These are phyloP conservation scores for Pammene fasciana DNA, from an alignment of 2,888 invertebrate species.

Conservation along the genomic window DNA sequence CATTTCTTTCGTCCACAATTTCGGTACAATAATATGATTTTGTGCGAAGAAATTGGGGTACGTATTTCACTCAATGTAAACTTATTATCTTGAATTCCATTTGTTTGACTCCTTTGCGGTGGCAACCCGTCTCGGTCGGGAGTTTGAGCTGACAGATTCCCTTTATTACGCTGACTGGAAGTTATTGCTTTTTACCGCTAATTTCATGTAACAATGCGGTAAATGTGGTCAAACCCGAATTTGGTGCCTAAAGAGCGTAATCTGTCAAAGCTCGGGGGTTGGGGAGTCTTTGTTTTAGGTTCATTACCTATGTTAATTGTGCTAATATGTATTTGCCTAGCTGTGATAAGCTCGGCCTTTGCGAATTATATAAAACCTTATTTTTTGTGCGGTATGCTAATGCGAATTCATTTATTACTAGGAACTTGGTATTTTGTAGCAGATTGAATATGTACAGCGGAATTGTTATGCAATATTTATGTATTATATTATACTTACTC, in stretches of 20 bases:
- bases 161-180: not conserved
- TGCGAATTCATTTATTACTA: not conserved
- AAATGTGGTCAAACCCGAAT: constrained; percentile 1
- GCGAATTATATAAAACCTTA: not conserved
- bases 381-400: not conserved
- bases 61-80: constrained; percentile 6
- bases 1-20: too few species aligned
- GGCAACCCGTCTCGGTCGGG: not conserved
- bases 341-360: not conserved
- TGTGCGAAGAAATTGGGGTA: not conserved
- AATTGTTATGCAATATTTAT: too few species aligned
- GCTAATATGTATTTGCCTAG: not conserved
- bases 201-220: constrained; percentile 12
- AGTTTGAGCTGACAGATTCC: not conserved
- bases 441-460: too few species aligned
- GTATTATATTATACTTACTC: too few species aligned
- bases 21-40: not conserved
- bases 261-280: not conserved
- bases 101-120: not conserved
- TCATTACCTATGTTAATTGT: not conserved
- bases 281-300: not conserved
- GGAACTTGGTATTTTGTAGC: too few species aligned
- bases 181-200: constrained; percentile 6
- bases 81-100: constrained; percentile 5
- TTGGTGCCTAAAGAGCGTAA: not conserved